Conservation (phyloP, 2,888 invertebrate species). For the Drosophila gaucha region DNA sequence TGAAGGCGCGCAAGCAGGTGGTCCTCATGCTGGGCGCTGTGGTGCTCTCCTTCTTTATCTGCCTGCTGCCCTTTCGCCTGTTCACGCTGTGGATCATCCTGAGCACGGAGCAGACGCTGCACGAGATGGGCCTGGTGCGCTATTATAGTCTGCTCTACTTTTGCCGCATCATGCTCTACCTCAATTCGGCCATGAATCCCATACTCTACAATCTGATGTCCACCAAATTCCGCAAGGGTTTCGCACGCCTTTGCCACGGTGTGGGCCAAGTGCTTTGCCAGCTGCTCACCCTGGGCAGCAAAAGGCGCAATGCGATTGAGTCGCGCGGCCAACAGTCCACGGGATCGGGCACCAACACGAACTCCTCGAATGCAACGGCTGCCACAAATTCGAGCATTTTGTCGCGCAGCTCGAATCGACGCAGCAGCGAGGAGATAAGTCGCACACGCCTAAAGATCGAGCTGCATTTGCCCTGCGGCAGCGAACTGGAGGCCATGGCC, state of each 20-base stretch:
- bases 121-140: conserved; percentile 89
- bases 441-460: conserved; percentile 73
- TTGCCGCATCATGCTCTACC: conserved; percentile 93
- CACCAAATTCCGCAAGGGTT: conserved; percentile 94
- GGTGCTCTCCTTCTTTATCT: conserved; percentile 94
- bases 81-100: conserved; percentile 93
- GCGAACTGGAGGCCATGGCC: conserved; percentile 77
- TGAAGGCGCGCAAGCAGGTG: conserved; percentile 92
- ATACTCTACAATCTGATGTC: conserved; percentile 97
- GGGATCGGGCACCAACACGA: conserved; percentile 85
- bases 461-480: conserved; percentile 73
- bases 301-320: conserved; percentile 20
- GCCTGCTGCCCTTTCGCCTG: conserved; percentile 93
- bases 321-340: conserved; percentile 72
- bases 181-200: conserved; percentile 96
- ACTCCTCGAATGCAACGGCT: conserved; percentile 85
- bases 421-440: conserved; percentile 85
- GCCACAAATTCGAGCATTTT: conserved; percentile 86
- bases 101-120: conserved; percentile 89
- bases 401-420: conserved; percentile 87
- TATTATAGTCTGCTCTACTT: conserved; percentile 94
- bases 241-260: conserved; percentile 87
- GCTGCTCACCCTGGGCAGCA: conserved; percentile 60
- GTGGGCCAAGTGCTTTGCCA: conserved; percentile 46
- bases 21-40: conserved; percentile 95